Conservation (phyloP, 2,113 vertebrate genomes). For the Callipepla californica region DNA sequence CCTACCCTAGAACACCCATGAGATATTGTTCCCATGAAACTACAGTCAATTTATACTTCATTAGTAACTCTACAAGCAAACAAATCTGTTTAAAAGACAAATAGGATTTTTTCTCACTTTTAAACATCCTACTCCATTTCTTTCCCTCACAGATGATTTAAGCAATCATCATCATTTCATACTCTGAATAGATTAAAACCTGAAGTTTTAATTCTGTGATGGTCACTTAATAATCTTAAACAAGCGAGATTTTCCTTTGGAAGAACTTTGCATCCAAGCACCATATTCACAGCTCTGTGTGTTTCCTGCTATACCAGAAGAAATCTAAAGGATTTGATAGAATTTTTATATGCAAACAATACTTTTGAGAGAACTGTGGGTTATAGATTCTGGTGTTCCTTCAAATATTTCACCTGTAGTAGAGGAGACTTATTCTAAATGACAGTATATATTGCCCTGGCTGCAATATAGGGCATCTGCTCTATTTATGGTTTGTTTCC, state of each 20-base stretch:
- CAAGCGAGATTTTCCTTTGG: not conserved
- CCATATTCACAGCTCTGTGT: not conserved
- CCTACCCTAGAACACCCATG: not conserved
- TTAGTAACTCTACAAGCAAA: not conserved
- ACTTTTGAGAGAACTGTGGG: not conserved
- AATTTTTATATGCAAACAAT: not conserved
- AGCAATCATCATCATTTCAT: not conserved
- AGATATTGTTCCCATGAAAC: not conserved
- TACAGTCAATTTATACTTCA: not conserved
- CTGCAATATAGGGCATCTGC: not conserved
- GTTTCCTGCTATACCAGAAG: not conserved
- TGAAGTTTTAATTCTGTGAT: not conserved
- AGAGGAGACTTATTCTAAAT: conserved; percentile 12
- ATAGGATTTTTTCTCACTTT: not conserved
- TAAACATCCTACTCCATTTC: not conserved
- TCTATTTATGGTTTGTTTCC: not conserved
- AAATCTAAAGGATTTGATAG: not conserved
- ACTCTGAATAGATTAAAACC: not conserved
- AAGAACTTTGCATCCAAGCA: not conserved
- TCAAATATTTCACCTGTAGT: not conserved
- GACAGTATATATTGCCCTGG: not conserved
- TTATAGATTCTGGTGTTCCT: not conserved
- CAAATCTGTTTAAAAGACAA: not conserved
- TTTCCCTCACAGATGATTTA: not conserved
- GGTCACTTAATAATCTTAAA: not conserved